phyloP scores from a whole-genome alignment of 92 coral and sea anemone genomes.

The Parazoanthus atlanticus region DNA sequence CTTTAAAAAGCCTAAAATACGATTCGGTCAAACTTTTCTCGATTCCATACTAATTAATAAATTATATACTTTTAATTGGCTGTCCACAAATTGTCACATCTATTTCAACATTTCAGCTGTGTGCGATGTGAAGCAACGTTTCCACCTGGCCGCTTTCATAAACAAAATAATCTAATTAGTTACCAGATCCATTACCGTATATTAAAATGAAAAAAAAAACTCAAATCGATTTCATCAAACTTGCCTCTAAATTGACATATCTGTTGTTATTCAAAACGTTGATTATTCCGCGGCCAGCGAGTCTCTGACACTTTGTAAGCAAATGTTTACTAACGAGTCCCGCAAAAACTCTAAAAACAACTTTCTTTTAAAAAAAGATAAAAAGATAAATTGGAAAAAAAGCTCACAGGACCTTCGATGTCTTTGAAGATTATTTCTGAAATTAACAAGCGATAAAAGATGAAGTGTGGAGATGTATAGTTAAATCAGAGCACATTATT shows the following conservation, averaged over 20 bases:
- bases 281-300: slow-evolving; percentile 6
- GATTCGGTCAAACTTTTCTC: slow-evolving; percentile 32
- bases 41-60: slow-evolving; percentile 72
- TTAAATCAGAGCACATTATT: not conserved
- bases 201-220: slow-evolving; percentile 43
- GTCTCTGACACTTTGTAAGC: slow-evolving; percentile 29
- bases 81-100: slow-evolving; percentile 63
- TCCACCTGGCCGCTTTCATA: slow-evolving; percentile 78
- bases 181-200: slow-evolving; percentile 65
- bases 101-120: slow-evolving; percentile 65
- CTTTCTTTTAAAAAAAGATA: slow-evolving; percentile 38
- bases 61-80: slow-evolving; percentile 85
- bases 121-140: slow-evolving; percentile 48
- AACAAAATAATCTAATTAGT: slow-evolving; percentile 80
- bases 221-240: slow-evolving; percentile 44
- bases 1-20: slow-evolving; percentile 10
- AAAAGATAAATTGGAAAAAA: slow-evolving; percentile 51
- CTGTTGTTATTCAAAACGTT: slow-evolving; percentile 6
- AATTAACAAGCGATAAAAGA: not conserved
- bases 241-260: slow-evolving; percentile 47
- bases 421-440: not conserved
- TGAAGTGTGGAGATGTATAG: not conserved
- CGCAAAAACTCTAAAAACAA: slow-evolving; percentile 48
- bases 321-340: slow-evolving; percentile 49
- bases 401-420: not conserved